phyloP scores from a whole-genome alignment of 2,888 invertebrate species.

The Apamea monoglypha region DNA sequence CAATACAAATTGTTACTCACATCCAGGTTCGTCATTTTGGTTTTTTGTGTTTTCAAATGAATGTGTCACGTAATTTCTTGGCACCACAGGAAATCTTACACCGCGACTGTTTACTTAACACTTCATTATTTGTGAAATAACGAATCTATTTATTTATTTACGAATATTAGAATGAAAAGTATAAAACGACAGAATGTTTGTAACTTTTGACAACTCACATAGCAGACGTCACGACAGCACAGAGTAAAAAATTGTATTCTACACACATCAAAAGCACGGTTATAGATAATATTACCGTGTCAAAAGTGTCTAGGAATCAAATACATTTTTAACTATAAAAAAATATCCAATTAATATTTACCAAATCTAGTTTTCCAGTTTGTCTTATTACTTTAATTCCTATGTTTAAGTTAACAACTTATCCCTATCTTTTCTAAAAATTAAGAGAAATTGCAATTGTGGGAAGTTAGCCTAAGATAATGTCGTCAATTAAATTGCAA shows the following conservation, averaged over 20 bases:
- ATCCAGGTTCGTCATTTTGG: conserved; percentile 81
- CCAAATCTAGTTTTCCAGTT: too few relatives aligned
- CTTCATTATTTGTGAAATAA: conserved; percentile 17
- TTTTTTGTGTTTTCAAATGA: conserved; percentile 30
- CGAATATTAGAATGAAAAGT: conserved; percentile 30
- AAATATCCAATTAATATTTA: too few relatives aligned
- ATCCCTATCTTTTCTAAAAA: too few relatives aligned
- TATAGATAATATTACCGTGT: too few relatives aligned
- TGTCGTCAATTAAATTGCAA: too few relatives aligned
- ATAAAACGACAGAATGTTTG: conserved; percentile 34
- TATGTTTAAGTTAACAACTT: too few relatives aligned
- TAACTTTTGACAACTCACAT: conserved; percentile 52
- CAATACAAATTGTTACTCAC: conserved; percentile 71
- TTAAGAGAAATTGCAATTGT: too few relatives aligned
- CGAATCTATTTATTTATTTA: conserved; percentile 43
- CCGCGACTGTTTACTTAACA: conserved; percentile 12
- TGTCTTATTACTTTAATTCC: too few relatives aligned
- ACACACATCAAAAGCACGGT: too few relatives aligned
- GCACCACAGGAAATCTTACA: neutral
- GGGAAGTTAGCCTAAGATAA: too few relatives aligned
- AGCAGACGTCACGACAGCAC: conserved; percentile 33
- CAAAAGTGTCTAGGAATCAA: too few relatives aligned
- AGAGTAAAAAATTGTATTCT: conserved; percentile 18
- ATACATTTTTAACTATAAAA: too few relatives aligned
- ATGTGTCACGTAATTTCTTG: conserved; percentile 14